Percentiles rank a stretch among this genome's conserved stretches.
phyloP scores from a whole-genome alignment of 2,888 invertebrate genomes.

The Acrobasis suavella region DNA sequence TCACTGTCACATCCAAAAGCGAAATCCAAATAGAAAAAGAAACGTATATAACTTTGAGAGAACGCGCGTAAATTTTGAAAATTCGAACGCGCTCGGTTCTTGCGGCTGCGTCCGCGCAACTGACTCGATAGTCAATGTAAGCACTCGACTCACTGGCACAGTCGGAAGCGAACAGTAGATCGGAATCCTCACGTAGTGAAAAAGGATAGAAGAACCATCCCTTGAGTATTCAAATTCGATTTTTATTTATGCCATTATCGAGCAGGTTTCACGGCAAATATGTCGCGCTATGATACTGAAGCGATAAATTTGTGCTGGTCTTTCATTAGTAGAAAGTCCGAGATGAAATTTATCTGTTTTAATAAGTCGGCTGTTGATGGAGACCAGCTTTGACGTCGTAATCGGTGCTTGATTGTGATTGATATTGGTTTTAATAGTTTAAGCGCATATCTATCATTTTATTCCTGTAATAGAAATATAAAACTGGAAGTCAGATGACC shows the following conservation, averaged over 20 bases:
- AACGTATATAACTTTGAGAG: conserved; percentile 27
- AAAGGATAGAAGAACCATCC: conserved; percentile 46
- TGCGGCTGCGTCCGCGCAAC: conserved; percentile 72
- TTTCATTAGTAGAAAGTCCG: conserved; percentile 31
- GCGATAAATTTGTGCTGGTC: conserved; percentile 39
- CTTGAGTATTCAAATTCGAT: conserved; percentile 49
- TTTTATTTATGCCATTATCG: conserved; percentile 51
- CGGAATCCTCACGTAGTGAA: conserved; percentile 34
- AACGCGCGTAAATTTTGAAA: conserved; percentile 58
- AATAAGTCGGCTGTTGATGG: conserved; percentile 18
- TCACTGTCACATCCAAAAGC: conserved; percentile 27
- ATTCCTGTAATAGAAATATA: background rate
- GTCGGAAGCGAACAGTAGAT: conserved; percentile 48
- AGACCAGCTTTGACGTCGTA: conserved; percentile 1
- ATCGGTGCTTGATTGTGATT: conserved; percentile 17
- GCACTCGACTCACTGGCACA: conserved; percentile 50
- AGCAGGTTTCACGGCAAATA: conserved; percentile 50
- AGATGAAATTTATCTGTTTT: conserved; percentile 27
- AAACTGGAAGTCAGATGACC: too few species aligned
- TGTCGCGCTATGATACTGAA: conserved; percentile 47
- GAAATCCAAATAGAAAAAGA: conserved; percentile 29
- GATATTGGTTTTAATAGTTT: background rate
- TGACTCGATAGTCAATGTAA: conserved; percentile 60
- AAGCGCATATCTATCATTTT: background rate
- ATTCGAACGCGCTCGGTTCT: conserved; percentile 59